Base-by-base conservation (phyloP, 64 coral and sea anemone genomes). In the Montipora sp. region DNA sequence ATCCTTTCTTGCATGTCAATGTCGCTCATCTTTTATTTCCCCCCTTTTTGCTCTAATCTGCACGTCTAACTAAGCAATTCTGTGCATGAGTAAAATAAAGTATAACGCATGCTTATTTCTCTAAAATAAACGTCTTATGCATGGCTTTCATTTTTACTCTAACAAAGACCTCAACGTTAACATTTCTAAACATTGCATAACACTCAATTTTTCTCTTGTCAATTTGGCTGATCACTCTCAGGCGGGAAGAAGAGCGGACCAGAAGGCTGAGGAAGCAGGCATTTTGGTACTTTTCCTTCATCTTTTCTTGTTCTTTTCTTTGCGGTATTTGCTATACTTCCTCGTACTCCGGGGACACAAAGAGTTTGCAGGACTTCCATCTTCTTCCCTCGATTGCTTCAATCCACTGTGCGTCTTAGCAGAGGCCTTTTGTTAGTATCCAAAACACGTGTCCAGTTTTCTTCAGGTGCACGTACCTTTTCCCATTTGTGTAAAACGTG, bases 201-300 rank as follows among this genome's bases (percentile, higher is more conserved):
- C 65, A 47, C 47, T 65, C 24, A 70, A 85, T 73, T 68, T 84
- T 85, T 85, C 82, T 85, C 71, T 63, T 85, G 15, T 72, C 70
- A 85, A 65, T 85, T 9, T 85, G 63, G 63, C 65, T 83, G 68
- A 71, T 71, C 27, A 63, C 58, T 22, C 84, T 86, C 84, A 88
- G 83, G 91, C 73, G 67, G 65, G 83, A 78, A 83, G 91, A 77
- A 72, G 91, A 77, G 43, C 81, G 47, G 80, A 82, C 63, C 83
- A 93, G 60, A 93, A 84, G 83, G 71, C 47, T 83, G 91, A 93
- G 74, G 91, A 93, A 53, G 47, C 83, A 86, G 83, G 81, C 80
- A 47, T 87, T 87, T 83, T 53, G 91, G 91, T 93, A 89, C 73
- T 89, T 23, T 89, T 59, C 50, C 60, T 75, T 89, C 75, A 77